Percentiles rank a stretch among this genome's conserved stretches.
Evolutionary conservation across 2,113 vertebrate species (phyloP).

Genomic region (Nettapus auritus): DNA sequence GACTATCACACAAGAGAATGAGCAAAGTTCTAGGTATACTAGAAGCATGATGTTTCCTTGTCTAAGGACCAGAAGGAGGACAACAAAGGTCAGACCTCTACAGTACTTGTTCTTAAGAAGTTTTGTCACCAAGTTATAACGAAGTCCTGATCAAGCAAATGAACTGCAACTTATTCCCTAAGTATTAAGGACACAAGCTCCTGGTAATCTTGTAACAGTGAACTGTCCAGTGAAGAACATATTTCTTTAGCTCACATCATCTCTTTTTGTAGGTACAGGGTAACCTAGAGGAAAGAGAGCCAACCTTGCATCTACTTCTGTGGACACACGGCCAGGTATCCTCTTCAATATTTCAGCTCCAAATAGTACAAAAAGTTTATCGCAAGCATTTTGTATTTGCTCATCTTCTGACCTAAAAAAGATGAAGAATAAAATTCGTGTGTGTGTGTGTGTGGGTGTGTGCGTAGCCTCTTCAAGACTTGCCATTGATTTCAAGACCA

Average conservation of each 20-base stretch:
- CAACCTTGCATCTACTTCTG: constrained; percentile 97
- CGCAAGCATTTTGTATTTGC: constrained; percentile 88
- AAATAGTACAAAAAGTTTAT: constrained; percentile 95
- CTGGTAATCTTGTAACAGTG: not conserved
- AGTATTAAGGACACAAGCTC: not conserved
- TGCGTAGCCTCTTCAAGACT: too few species aligned
- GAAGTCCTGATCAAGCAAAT: not conserved
- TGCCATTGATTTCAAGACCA: not conserved
- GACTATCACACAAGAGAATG: not conserved
- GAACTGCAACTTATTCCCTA: not conserved
- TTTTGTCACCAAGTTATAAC: not conserved
- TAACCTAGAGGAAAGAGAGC: not conserved
- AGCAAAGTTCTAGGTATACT: not conserved
- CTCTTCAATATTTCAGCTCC: constrained; percentile 95
- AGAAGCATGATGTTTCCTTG: not conserved
- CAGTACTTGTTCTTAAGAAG: not conserved
- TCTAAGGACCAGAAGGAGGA: not conserved
- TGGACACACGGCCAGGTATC: constrained; percentile 95
- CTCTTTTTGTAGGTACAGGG: not conserved
- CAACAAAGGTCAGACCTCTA: not conserved
- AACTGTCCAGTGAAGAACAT: not conserved
- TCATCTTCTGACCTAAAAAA: constrained; percentile 86
- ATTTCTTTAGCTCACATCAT: not conserved
- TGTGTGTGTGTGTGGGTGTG: too few species aligned
- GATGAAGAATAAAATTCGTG: not conserved